A percentile compares a stretch with the other conserved stretches of the same genome.
phyloP scores from a whole-genome alignment of 2,888 invertebrate genomes.

The Monopis laevigella region DNA sequence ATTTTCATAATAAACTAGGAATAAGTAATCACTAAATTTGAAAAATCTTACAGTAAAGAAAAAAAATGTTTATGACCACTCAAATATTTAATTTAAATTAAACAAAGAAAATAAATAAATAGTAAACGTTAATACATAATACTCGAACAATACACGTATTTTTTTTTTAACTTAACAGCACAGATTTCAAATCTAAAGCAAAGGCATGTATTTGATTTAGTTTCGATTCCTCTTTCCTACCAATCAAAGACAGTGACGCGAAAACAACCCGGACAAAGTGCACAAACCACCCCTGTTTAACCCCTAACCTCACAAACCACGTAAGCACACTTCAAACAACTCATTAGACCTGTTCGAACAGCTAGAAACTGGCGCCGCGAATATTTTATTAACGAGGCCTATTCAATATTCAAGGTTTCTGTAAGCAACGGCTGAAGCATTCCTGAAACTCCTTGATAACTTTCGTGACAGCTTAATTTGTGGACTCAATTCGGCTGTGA shows the following conservation, averaged over 20 bases:
- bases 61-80: too few relatives aligned
- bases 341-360: slow-evolving; percentile 1
- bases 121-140: too few relatives aligned
- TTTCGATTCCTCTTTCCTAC: too few relatives aligned
- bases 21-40: too few relatives aligned
- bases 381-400: slow-evolving; percentile 47
- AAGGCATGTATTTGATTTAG: too few relatives aligned
- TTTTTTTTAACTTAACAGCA: too few relatives aligned
- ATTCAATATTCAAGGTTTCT: slow-evolving; percentile 43
- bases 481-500: slow-evolving; percentile 28
- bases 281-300: slow-evolving; percentile 5
- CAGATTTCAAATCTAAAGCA: too few relatives aligned
- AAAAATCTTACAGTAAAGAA: too few relatives aligned
- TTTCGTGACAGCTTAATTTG: slow-evolving; percentile 48
- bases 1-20: too few relatives aligned
- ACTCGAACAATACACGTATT: too few relatives aligned
- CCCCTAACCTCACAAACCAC: slow-evolving; percentile 5
- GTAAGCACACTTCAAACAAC: slow-evolving; percentile 9
- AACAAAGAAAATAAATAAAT: too few relatives aligned
- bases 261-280: slow-evolving; percentile 1
- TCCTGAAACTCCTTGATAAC: slow-evolving; percentile 29
- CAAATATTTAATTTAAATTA: too few relatives aligned
- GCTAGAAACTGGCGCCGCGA: slow-evolving; percentile 21
- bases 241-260: not conserved
- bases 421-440: not conserved